These are phyloP conservation scores for Crenuchus spilurus DNA, from an alignment of 2,797 vertebrate genomes.

Conservation along the genomic window DNA sequence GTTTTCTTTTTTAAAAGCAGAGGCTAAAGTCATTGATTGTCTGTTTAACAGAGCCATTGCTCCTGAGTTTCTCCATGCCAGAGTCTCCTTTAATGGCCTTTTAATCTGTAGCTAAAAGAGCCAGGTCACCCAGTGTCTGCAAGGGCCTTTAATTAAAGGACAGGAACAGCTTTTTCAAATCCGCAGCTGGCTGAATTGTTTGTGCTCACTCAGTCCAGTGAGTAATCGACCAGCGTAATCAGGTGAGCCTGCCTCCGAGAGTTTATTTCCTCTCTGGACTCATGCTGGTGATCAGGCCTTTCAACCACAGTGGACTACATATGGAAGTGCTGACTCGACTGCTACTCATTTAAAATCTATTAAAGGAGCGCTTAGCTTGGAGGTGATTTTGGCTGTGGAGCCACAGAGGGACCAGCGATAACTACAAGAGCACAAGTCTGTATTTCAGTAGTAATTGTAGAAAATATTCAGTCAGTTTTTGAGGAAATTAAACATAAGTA, in stretches of 20 bases:
- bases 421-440: not conserved
- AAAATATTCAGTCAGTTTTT: constrained; percentile 24
- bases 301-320: constrained; percentile 33
- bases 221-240: constrained; percentile 54
- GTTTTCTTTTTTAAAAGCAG: not conserved
- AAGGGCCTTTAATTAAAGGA: constrained; percentile 60
- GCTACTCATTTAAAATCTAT: constrained; percentile 46
- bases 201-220: constrained; percentile 52
- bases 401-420: constrained; percentile 11
- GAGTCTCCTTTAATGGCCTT: constrained; percentile 46
- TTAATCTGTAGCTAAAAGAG: constrained; percentile 51
- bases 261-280: constrained; percentile 44
- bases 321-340: constrained; percentile 44
- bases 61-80: constrained; percentile 37
- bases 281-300: not conserved
- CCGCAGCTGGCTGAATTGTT: constrained; percentile 46
- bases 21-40: constrained; percentile 21
- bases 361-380: constrained; percentile 42
- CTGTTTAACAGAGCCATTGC: constrained; percentile 19
- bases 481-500: constrained; percentile 21
- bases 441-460: constrained; percentile 7
- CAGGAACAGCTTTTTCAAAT: constrained; percentile 52
- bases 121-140: constrained; percentile 49
- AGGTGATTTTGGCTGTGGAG: constrained; percentile 29
- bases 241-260: constrained; percentile 36